These are phyloP conservation scores for Stenchaetothrips biformis DNA, from an alignment of 2,888 invertebrate genomes.

Conservation along the genomic window DNA sequence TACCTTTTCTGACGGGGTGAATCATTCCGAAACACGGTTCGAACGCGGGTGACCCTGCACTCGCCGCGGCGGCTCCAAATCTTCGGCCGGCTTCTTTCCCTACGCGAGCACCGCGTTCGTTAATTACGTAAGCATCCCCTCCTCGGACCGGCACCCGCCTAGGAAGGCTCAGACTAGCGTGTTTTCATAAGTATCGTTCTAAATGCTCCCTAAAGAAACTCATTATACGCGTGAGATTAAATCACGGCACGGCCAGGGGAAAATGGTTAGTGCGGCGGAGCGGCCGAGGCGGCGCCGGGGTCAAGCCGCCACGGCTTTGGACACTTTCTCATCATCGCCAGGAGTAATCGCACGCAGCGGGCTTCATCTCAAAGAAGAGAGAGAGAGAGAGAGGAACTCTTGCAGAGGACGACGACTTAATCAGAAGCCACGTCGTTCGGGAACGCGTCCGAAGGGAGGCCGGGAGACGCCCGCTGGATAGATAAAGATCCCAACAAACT, in stretches of 20 bases:
- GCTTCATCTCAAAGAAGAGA: not conserved
- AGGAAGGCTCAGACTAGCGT: not conserved
- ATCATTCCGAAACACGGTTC: too few species aligned
- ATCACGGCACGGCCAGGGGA: not conserved
- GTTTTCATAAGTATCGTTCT: constrained; percentile 19
- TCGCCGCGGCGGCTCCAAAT: too few species aligned
- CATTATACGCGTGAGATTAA: constrained; percentile 2
- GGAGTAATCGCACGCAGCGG: not conserved
- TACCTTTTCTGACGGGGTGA: too few species aligned
- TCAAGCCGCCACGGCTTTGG: not conserved
- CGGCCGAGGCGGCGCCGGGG: not conserved
- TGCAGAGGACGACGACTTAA: too few species aligned
- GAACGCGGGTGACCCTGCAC: too few species aligned
- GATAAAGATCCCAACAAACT: too few species aligned
- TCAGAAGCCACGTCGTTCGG: not conserved
- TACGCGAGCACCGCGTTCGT: not conserved
- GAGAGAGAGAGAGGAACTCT: too few species aligned
- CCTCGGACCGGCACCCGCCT: not conserved
- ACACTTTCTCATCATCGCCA: not conserved
- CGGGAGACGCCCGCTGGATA: too few species aligned
- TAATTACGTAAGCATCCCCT: not conserved
- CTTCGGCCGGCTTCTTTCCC: not conserved
- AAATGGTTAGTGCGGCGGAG: not conserved
- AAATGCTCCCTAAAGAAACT: constrained; percentile 21
- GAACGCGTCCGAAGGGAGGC: not conserved